Conservation (phyloP, 2,888 invertebrate genomes). For the Cantharis nigra region DNA sequence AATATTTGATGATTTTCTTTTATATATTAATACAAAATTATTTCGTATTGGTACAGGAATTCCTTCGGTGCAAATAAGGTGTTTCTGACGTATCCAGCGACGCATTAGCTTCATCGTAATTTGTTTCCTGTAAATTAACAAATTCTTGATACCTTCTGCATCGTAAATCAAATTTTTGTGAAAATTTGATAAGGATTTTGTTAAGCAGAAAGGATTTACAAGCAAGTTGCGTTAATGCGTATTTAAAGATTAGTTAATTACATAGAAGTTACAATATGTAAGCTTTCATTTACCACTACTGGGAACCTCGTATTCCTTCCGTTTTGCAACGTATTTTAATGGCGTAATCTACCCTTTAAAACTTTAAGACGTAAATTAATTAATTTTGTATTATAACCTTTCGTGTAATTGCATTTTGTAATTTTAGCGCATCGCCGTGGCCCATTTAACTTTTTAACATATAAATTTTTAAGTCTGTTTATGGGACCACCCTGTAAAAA, state of each 20-base stretch:
- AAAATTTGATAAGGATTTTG: not conserved
- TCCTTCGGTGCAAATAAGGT: not conserved
- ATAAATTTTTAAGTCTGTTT: not conserved
- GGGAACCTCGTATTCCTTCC: constrained; percentile 17
- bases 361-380: constrained; percentile 30
- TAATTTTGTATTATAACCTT: constrained; percentile 31
- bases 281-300: constrained; percentile 20
- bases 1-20: too few relatives aligned
- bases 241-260: constrained; percentile 18
- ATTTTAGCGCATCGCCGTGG: not conserved
- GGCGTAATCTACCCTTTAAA: constrained; percentile 18
- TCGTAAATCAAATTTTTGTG: not conserved
- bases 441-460: not conserved
- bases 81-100: not conserved
- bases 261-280: constrained; percentile 19
- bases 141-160: not conserved
- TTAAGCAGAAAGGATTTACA: not conserved
- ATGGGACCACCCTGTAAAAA: not conserved
- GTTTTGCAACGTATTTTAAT: constrained; percentile 21
- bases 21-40: too few relatives aligned
- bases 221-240: not conserved
- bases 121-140: not conserved
- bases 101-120: not conserved
- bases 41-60: too few relatives aligned
- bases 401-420: not conserved